Base-by-base conservation (phyloP, 2,888 invertebrate genomes). In the Thereva unica region DNA sequence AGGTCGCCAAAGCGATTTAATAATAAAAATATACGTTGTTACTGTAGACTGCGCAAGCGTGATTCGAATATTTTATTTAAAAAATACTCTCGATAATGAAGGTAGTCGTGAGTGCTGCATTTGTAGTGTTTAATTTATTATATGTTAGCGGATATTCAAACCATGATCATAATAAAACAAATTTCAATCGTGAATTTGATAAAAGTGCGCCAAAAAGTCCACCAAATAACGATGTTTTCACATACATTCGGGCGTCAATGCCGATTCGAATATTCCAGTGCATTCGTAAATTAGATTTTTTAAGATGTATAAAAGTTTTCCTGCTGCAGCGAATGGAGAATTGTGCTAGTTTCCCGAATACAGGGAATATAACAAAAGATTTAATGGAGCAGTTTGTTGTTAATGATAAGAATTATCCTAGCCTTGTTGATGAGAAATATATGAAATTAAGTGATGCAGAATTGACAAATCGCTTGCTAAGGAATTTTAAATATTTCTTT, bases 251-350 rank as follows among this genome's bases (percentile, higher is more conserved):
- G 72, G 75, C 78, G 61, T 76, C 79, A 12, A 78, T 80, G 64
- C 80, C 81, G 3, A 76, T 75, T 71, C 75, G 78, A 12, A 76
- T 82, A 44, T 78, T 78, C 47, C 77, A 79, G 64, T 82, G 82
- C 64, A 74, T 82, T 38, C 73, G 76, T 6, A 75, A 74, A 40
- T 75, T 75, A 34, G 84, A 83, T 54, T 77, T 84, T 5, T 68
- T 83, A 67, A 84, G 84, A 76, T 87, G 87, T 75, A 75, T 86
- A 56, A 84, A 83, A 74, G 81, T 85, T n/a, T 83, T 84, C 66
- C 81, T 85, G 54, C 76, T 83, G 23, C 84, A 84, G 80, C 83
- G 85, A 52, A 82, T 86, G 75, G 78, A 80, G 70, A 76, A 74
- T 42, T 73, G 73, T n/a, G 70, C 70, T 7, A 70, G 72, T 45